Evolutionary conservation across 2,888 invertebrate genomes (phyloP).

Genomic region (Neria commutata): DNA sequence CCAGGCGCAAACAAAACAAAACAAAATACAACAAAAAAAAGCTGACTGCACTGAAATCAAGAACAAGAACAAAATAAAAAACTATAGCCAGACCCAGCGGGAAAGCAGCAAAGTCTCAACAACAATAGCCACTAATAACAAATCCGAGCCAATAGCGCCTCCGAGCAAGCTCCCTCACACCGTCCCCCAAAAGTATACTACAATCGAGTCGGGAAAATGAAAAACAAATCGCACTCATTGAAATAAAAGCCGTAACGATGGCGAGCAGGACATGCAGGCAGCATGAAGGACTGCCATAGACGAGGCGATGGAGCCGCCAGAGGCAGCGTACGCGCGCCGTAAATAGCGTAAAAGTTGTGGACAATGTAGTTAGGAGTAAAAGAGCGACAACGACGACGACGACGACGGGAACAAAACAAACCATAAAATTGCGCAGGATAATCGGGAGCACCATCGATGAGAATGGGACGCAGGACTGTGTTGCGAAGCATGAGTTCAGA

Average conservation of each 20-base stretch:
- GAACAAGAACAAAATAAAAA: neutral
- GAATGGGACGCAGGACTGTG: too few relatives aligned
- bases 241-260: neutral
- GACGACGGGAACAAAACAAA: slow-evolving; percentile 33
- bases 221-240: neutral
- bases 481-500: neutral
- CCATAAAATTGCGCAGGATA: slow-evolving; percentile 24
- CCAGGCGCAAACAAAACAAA: neutral
- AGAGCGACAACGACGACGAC: too few relatives aligned
- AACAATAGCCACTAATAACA: slow-evolving; percentile 17
- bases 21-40: too few relatives aligned
- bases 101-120: too few relatives aligned
- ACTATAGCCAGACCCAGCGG: too few relatives aligned
- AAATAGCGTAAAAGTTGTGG: neutral
- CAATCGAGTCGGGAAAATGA: neutral
- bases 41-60: too few relatives aligned
- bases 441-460: too few relatives aligned
- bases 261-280: neutral
- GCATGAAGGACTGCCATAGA: neutral
- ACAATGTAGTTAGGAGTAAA: slow-evolving; percentile 8
- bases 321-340: neutral
- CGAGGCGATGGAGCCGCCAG: neutral
- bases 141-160: neutral
- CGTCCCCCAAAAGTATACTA: too few relatives aligned
- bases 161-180: too few relatives aligned